Conservation (phyloP, 1,140 invertebrate genomes). For the Dufourea novaeangliae region DNA sequence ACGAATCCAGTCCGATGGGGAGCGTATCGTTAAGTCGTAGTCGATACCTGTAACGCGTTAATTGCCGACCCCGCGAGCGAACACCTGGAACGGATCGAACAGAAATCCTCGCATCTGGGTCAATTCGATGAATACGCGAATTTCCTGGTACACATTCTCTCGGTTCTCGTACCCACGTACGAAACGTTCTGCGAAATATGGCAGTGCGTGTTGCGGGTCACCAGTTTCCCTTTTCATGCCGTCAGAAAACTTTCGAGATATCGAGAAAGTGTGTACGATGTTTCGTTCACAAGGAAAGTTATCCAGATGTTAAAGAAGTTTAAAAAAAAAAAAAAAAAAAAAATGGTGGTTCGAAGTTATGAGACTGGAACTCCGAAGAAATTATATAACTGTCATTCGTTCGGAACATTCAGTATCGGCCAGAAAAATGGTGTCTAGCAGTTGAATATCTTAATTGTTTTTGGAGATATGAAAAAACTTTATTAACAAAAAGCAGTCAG, state of each 20-base stretch:
- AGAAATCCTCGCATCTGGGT: constrained; percentile 22
- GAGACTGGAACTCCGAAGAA: no score
- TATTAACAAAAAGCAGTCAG: no score
- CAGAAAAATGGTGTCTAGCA: no score
- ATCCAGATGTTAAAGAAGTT: no score
- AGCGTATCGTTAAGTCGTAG: neutral
- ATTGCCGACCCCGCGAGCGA: constrained; percentile 13
- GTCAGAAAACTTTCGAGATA: neutral
- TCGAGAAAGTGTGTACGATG: neutral
- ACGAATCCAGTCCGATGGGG: neutral
- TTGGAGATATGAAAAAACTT: no score
- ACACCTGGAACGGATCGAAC: neutral
- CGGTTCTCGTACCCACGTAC: no score
- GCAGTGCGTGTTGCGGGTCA: neutral
- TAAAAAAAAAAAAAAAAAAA: no score
- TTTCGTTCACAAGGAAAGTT: no score
- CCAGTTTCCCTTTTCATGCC: neutral
- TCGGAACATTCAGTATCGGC: no score
- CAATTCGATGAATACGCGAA: constrained; percentile 17
- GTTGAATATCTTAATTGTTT: no score
- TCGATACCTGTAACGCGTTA: constrained; percentile 28
- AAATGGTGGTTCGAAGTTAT: no score
- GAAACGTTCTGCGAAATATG: neutral
- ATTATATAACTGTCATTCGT: no score
- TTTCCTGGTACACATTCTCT: neutral